Evolutionary conservation across 2,888 invertebrate species (phyloP), one percentile per base, ranked within the genome.

Genomic region (Ischnus inquisitorius): DNA sequence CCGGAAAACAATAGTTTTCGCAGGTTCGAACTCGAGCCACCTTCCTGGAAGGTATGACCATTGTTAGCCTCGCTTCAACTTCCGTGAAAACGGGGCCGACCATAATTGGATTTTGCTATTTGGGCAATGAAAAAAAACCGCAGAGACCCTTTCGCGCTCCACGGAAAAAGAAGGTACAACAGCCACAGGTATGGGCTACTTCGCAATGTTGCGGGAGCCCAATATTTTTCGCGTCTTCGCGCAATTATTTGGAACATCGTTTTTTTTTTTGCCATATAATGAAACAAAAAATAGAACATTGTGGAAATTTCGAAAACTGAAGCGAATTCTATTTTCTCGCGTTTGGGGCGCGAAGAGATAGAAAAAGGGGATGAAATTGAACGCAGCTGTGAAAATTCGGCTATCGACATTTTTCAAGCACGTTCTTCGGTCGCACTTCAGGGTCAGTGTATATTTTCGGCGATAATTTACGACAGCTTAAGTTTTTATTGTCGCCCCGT

Each of bases 401-500:
- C 19, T 48, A 71, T 57, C 48, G 60, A 39, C 3, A 71, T 60
- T 72, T 46, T 80, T 28, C 64, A 19, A 82, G 68, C 69, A 74
- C 77, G 82, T 79, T 83, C 75, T 28, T 4, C 34, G 34, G 48
- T 79, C 54, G 77, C 76, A 80, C 82, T 75, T 77, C 68, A 76
- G 62, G 84, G 81, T 85, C 85, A 80, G 25, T 62, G 57, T 39
- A 51, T 67, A 39, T 39, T 68, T 86, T 84, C 85, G 82, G 84
- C 87, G 3, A 72, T 77, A 81, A 87, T 90, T 90, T 87, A 87
- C 77, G 85, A 85, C 78, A 68, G 67, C 71, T 62, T 19, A 69
- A 74, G 81, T 90, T 89, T 89, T 89, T 87, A 88, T 89, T 87
- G 85, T 85, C 76, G 69, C 67, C 78, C 69, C 65, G 77, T 77